Conservation (phyloP, 2,888 invertebrate genomes). For the Monopis laevigella region DNA sequence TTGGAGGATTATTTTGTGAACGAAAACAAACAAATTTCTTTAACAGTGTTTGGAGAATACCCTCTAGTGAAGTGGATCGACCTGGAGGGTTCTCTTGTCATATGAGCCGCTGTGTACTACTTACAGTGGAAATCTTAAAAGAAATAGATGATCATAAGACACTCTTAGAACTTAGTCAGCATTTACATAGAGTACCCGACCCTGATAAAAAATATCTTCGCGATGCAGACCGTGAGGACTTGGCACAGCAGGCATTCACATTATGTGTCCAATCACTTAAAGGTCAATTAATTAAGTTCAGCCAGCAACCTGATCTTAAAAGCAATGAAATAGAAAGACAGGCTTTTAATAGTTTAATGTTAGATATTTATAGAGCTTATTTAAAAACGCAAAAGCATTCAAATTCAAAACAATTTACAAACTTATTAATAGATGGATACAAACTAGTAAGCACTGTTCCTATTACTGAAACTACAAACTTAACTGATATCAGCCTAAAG, state of each 20-base stretch:
- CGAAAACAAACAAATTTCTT: constrained; percentile 88
- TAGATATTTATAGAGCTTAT: constrained; percentile 74
- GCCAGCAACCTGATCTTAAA: constrained; percentile 52
- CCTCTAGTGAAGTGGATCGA: constrained; percentile 88
- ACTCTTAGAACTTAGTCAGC: constrained; percentile 80
- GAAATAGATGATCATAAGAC: constrained; percentile 83
- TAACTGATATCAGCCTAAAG: constrained; percentile 74
- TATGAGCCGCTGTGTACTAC: constrained; percentile 84
- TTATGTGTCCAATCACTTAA: constrained; percentile 76
- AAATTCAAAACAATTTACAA: constrained; percentile 67
- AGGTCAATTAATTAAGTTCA: constrained; percentile 66
- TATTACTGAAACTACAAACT: constrained; percentile 68
- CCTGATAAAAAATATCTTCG: constrained; percentile 88
- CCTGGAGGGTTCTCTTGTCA: constrained; percentile 93
- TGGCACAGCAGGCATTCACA: constrained; percentile 81
- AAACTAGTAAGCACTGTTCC: constrained; percentile 71
- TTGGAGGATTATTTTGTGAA: constrained; percentile 86
- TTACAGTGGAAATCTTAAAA: constrained; percentile 83
- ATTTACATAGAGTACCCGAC: constrained; percentile 83
- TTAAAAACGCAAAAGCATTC: constrained; percentile 73
- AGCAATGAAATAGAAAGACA: constrained; percentile 54
- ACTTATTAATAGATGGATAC: constrained; percentile 75
- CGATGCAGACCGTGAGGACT: constrained; percentile 83
- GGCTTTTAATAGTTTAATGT: constrained; percentile 57
- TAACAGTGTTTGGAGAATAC: constrained; percentile 94